Evolutionary conservation across 2,888 invertebrate genomes (phyloP), one percentile per base, ranked within the genome.

Genomic region (Archaeoteleia sp.): DNA sequence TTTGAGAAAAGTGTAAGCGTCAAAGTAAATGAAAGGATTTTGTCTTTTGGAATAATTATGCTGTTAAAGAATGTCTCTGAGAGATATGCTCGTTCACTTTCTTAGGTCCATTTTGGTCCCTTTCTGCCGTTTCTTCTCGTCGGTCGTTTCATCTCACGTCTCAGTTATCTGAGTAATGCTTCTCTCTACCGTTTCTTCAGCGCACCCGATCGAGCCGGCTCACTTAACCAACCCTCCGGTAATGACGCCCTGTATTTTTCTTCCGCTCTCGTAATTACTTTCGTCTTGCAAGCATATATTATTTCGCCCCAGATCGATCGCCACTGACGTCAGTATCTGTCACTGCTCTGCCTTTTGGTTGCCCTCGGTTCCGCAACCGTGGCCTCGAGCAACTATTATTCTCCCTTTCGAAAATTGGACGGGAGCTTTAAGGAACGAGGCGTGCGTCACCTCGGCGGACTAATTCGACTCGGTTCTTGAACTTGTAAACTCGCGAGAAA

Each of bases 181-280:
- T 29, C 32, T 66, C 58, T 55, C 35, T 9, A n/a, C 29, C 49
- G 45, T 43, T 53, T 39, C 43, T 20, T 51, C 39, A 54, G 9
- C 51, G 42, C 34, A 48, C 37, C 43, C 39, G 62, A 57, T 58
- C 71, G 67, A 74, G 71, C 62, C n/a, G n/a, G 35, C 23, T 7
- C 3, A 23, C 23, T 23, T 23, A 23, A 42, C 30, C 55, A 69
- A 73, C 72, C 74, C 71, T 63, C 65, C 73, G 74, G 73, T 79
- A 79, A 80, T 78, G 76, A 78, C 60, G 71, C 70, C 57, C 72
- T 66, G 74, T 76, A 81, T 79, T 78, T 79, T 79, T 78, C 79
- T 78, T 71, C 69, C 65, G 42, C 48, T 70, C 68, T 72, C 71
- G 79, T 78, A 80, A 81, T 81, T 81, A 78, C 78, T 48, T 40